Base-by-base conservation (phyloP, 2,113 vertebrate species). In the Alethe castanea region DNA sequence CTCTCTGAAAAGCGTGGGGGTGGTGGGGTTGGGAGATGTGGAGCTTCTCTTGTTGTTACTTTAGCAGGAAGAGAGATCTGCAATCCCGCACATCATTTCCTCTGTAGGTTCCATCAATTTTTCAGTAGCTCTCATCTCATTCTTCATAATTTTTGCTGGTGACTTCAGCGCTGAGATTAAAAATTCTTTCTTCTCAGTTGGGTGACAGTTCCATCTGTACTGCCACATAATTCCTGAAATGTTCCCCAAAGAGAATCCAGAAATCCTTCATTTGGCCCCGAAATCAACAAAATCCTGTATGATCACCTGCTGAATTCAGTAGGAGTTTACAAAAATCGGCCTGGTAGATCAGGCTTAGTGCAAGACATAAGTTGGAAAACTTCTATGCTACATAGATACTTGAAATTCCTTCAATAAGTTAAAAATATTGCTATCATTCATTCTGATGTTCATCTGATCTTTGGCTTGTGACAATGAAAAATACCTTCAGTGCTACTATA, bases 1-100 rank as follows among this genome's bases (percentile, higher is more conserved):
- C 45, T 40, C 64, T 86, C 20, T 18, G 53, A 73, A 20, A 6
- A 50, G 5, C 0, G 0, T 4, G 6, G 15, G 8, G 5, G 3
- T 6, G 6, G 1, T 24, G 22, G 11, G 5, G 3, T 5, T 79
- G 31, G 28, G 61, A 60, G 59, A 47, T 52, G 19, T 42, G 11
- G 14, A 47, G 9, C 19, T 45, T 44, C n/a, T 52, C 36, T 52
- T 45, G 5, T 22, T 57, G 12, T 10, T 81, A 18, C 6, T 81
- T 73, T 36, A 59, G 28, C 14, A 31, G 45, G 35, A 86, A 12
- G 52, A 62, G 8, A 59, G 8, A 23, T 15, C 10, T 12, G n/a
- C 20, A 36, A 11, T 66, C 48, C 35, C 12, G 25, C 33, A 25
- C 9, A 12, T 44, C 3, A 5, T 57, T 77, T 61, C 45, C 23